Base-by-base conservation (phyloP, 92 coral and sea anemone species). In the Heteractis magnifica region DNA sequence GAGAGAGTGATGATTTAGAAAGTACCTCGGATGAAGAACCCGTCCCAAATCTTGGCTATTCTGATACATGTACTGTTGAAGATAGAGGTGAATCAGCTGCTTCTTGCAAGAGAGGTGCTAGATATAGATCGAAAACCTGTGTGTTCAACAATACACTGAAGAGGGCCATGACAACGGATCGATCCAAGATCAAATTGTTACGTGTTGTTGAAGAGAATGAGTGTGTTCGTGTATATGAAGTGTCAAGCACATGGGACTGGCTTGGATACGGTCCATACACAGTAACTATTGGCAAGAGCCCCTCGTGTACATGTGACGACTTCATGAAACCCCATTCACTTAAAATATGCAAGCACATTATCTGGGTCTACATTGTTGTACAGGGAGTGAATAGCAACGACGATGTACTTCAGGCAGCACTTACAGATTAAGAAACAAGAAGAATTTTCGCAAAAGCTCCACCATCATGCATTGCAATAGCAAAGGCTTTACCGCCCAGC, bases 291-390 rank as follows among this genome's bases (percentile, higher is more conserved):
- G 82, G 82, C 50, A 79, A 76, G 56, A 77, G 59, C 6, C 65
- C 81, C 49, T 53, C 50, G 56, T 77, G 81, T 65, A 77, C 68
- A 10, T 56, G 83, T 13, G 75, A 34, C 18, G 52, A 79, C 71
- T 48, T 79, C 23, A 56, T 78, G 3, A 82, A 72, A 64, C 58
- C 52, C 60, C 21, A 58, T 18, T 56, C 15, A 74, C 72, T n/a
- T 19, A 80, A 80, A 74, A 62, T 80, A 49, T 80, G 83, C 76
- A 49, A 80, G 76, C 76, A 80, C 76, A 18, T 80, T 56, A 62
- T 80, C 3, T 80, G 83, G 77, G 76, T 80, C 59, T 64, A 80
- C 76, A 34, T 80, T 80, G 83, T 80, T 48, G 83, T 80, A 18
- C 83, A 4, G 3, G 76, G 76, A 65, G 83, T 80, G 19, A 44